Conservation (phyloP, 2,797 vertebrate genomes). For the Muscicapa comitata region DNA sequence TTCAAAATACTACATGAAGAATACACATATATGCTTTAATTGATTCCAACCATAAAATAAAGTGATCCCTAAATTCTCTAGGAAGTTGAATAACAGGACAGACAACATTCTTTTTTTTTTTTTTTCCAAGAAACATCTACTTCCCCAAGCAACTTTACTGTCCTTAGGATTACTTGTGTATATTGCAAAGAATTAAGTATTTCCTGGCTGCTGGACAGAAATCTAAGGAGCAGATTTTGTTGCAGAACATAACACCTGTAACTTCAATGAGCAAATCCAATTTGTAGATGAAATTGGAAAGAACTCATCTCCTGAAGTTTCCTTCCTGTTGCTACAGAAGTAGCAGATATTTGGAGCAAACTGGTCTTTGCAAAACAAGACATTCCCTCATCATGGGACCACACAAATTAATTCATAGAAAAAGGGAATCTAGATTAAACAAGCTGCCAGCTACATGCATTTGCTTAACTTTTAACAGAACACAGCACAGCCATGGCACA, state of each 20-base stretch:
- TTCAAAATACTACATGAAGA: not conserved
- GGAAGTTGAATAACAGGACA: not conserved
- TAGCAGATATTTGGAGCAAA: not conserved
- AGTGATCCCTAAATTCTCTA: not conserved
- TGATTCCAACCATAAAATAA: not conserved
- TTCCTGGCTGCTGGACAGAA: not conserved
- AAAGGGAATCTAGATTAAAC: not conserved
- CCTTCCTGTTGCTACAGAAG: not conserved
- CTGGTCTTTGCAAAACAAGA: not conserved
- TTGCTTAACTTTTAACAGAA: not conserved
- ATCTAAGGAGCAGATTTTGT: not conserved
- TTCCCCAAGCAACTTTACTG: not conserved
- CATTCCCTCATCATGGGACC: not conserved
- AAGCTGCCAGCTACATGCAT: not conserved
- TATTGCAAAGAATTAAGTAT: not conserved
- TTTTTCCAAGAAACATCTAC: not conserved
- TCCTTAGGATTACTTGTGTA: not conserved
- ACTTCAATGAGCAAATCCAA: conserved; percentile 8
- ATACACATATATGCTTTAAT: not conserved
- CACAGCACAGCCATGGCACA: not conserved
- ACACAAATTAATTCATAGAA: not conserved
- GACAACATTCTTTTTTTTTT: not conserved
- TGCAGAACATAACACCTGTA: not conserved
- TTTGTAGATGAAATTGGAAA: conserved; percentile 15
- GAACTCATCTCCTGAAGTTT: conserved; percentile 5